Percentiles rank a stretch among this genome's conserved stretches.
Evolutionary conservation across 2,888 invertebrate genomes (phyloP).

Genomic region (Lithophane socia): DNA sequence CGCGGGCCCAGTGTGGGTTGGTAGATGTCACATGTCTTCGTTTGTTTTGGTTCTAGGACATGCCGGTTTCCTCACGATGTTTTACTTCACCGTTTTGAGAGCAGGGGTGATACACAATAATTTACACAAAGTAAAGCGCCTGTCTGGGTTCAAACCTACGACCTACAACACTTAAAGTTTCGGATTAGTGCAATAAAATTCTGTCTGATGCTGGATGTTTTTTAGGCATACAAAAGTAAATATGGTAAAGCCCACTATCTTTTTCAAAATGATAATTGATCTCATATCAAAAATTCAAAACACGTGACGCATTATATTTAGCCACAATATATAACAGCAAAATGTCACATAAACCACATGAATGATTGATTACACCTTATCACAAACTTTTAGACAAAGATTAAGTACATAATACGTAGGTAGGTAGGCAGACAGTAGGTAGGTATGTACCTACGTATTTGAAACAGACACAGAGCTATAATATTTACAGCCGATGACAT

Average conservation of each 20-base stretch:
- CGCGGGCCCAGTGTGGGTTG: no score
- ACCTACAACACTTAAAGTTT: background rate
- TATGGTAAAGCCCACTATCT: background rate
- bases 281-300: background rate
- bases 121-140: no score
- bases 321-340: background rate
- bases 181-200: background rate
- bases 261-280: background rate
- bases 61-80: no score
- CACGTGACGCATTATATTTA: background rate
- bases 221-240: no score
- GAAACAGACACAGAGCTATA: conserved; percentile 23
- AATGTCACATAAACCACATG: conserved; percentile 46
- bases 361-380: conserved; percentile 72
- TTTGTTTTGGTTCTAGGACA: no score
- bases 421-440: background rate
- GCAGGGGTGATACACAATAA: no score
- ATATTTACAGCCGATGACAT: conserved; percentile 47
- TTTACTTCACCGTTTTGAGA: no score
- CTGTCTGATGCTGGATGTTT: background rate
- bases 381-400: conserved; percentile 69
- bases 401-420: conserved; percentile 49
- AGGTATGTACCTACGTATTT: conserved; percentile 17
- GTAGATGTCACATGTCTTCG: no score
- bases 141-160: no score